Base-by-base conservation (phyloP, 2,888 invertebrate genomes). In the Anoplius nigerrimus region DNA sequence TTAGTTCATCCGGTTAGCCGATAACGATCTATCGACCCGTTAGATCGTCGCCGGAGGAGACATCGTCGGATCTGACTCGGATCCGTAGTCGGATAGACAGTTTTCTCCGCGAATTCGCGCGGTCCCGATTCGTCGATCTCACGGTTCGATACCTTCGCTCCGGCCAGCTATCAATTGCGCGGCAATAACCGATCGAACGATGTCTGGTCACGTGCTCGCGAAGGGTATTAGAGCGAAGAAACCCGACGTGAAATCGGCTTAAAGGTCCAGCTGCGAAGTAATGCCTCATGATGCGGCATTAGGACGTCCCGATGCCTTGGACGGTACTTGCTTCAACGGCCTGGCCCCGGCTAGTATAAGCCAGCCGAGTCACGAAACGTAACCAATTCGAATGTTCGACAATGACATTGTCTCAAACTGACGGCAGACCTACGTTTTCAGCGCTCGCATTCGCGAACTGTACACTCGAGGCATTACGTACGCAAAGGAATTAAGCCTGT, bases 211-310 rank as follows among this genome's bases (percentile, higher is more conserved):
- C 80, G 80, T 76, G 77, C 16, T 53, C 53, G 27, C 22, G 51
- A 45, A 46, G 73, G 68, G 80, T 83, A 83, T 84, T 82, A 83
- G 83, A 83, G 80, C 83, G 75, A 81, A 67, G 81, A 81, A 78
- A 82, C 79, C 80, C 71, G 68, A 75, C 76, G 75, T 75, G 81
- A 84, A 85, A 85, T 84, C 75, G 80, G 81, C 79, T 83, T 82
- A 83, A 76, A 72, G 76, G 71, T 75, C 66, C 68, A 66, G 53
- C 68, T 69, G 72, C 59, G 63, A 79, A 74, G 72, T 74, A 73
- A 70, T 72, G 72, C 65, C 76, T 64, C 55, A 34, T 62, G 70
- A 66, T 71, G 68, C 66, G 69, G 71, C 71, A 66, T 71, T 70
- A 52, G 69, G 63, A 69, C 64, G 69, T 61, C 56, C 64, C 48